phyloP scores from a whole-genome alignment of 2,113 vertebrate species.

The Salvelinus alpinus region DNA sequence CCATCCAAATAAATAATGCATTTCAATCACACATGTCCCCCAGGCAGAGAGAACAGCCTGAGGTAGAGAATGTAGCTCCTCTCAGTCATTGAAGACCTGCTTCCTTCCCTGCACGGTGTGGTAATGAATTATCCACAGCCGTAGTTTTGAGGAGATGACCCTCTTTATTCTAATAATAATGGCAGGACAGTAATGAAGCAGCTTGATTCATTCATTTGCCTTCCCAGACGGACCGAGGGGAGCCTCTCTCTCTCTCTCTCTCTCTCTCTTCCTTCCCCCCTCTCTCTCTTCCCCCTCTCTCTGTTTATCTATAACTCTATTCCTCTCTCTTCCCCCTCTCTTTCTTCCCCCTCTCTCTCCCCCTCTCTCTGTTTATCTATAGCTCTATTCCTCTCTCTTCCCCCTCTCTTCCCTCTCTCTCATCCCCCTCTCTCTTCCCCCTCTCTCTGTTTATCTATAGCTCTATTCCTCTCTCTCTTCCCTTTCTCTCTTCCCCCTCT shows the following conservation, averaged over 20 bases:
- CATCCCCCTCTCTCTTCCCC: no score
- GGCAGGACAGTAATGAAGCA: slow-evolving; percentile 43
- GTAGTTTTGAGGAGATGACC: slow-evolving; percentile 6
- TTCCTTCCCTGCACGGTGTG: slow-evolving; percentile 15
- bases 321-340: no score
- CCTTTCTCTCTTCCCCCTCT: no score
- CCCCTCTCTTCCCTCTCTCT: no score
- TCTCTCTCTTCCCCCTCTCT: background rate
- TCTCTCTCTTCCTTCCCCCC: background rate
- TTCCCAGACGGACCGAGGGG: slow-evolving; percentile 9
- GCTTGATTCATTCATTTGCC: slow-evolving; percentile 43
- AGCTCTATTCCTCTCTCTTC: background rate
- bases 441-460: no score
- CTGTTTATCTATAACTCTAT: no score
- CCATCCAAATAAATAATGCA: slow-evolving; percentile 60
- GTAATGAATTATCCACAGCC: slow-evolving; percentile 29
- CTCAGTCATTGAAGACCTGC: slow-evolving; percentile 25
- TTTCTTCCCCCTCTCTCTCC: background rate
- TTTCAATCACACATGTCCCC: slow-evolving; percentile 20
- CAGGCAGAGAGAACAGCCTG: background rate
- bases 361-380: no score
- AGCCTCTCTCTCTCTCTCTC: background rate
- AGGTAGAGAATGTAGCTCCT: slow-evolving; percentile 29
- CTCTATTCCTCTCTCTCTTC: no score
- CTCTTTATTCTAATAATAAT: slow-evolving; percentile 48